Evolutionary conservation across 2,797 vertebrate genomes (phyloP), one percentile per base, ranked within the genome.

Genomic region (Spondyliosoma cantharus): DNA sequence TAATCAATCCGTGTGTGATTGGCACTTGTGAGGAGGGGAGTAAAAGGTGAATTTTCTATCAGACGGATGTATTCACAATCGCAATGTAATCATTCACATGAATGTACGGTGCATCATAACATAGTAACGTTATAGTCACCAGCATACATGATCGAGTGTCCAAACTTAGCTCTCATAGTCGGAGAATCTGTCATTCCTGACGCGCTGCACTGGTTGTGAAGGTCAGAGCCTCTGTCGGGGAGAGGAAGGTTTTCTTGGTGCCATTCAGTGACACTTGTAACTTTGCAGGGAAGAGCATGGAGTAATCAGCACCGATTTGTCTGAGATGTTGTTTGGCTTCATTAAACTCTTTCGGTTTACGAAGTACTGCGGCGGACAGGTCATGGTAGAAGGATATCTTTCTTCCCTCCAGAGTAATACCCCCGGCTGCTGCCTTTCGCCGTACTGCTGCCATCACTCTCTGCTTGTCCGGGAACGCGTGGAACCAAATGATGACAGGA

Each of bases 251-350:
- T 67, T 42, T 67, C 49, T 49, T 46, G 22, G 19, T 19, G 27
- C 49, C 49, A 6, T 67, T 53, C 4, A 67, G 7, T 6, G 64
- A 54, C 48, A 67, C 64, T 29, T 66, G 25, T 8, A 66, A 3
- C 49, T 37, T 67, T 22, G 64, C 49, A 22, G 64, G 64, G 29
- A 32, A 67, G n/a, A 67, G 64, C 49, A 53, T 67, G 49, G 29
- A 52, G 49, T 53, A 67, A 2, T 67, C 48, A 20, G 64, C 49
- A n/a, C 27, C 49, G 19, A 61, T 24, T 61, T 43, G 12, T 22
- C 2, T 43, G 11, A 22, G 37, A 43, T 9, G 37, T 17, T 67
- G 48, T 27, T 67, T 67, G 49, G 49, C 64, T 32, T 50, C 52
- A 25, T 54, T 24, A 7, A 54, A 54, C 52, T 54, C 52, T 7